phyloP scores from a whole-genome alignment of 2,888 invertebrate species.

The Cloeon dipterum region DNA sequence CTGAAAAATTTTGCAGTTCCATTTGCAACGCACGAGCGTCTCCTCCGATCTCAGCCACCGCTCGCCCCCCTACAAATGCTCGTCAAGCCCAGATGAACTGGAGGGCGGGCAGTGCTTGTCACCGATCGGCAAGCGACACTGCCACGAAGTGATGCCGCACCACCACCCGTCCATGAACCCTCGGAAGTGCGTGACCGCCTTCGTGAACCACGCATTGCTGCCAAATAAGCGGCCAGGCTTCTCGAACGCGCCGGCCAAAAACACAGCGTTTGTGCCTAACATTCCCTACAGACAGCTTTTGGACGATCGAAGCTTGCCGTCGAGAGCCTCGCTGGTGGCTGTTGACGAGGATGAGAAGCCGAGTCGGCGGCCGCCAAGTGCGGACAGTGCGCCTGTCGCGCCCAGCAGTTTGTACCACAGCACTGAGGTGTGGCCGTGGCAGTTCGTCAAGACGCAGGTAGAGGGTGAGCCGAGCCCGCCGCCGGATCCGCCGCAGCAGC shows the following conservation, averaged over 20 bases:
- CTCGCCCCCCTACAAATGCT: neutral
- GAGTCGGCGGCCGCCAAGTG: conserved; percentile 41
- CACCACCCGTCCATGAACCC: neutral
- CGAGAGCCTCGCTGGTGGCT: conserved; percentile 5
- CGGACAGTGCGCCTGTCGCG: conserved; percentile 30
- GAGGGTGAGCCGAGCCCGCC: conserved; percentile 1
- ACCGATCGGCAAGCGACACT: neutral
- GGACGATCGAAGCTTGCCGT: conserved; percentile 5
- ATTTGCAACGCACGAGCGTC: neutral
- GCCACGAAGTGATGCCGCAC: neutral
- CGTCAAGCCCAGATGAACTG: conserved; percentile 1
- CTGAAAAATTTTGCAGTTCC: neutral
- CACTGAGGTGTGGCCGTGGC: conserved; percentile 22
- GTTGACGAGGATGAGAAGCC: conserved; percentile 33
- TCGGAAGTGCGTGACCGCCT: neutral
- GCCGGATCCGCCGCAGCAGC: neutral
- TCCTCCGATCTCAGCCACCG: neutral
- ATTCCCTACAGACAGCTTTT: conserved; percentile 38
- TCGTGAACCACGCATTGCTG: neutral
- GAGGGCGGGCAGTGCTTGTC: neutral
- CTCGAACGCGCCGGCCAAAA: conserved; percentile 68
- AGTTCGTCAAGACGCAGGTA: conserved; percentile 24
- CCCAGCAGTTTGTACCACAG: conserved; percentile 6
- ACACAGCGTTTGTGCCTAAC: conserved; percentile 68
- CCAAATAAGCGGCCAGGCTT: conserved; percentile 42